A percentile compares a stretch with the other conserved stretches of the same genome.
Conservation (phyloP, 2,888 invertebrate species). For the Aricia artaxerxes region DNA sequence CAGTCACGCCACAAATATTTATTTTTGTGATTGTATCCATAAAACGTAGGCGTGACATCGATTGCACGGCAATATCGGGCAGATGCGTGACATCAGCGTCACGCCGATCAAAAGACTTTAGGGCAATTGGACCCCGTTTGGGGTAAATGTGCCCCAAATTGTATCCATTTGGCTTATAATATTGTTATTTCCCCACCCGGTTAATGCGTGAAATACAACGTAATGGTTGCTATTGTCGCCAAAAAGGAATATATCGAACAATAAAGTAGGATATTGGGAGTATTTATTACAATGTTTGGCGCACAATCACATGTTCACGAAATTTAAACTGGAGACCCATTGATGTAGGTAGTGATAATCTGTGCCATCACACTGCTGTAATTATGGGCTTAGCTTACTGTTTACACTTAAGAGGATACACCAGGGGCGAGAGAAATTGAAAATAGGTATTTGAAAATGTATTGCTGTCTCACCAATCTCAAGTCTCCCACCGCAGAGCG, state of each 20-base stretch:
- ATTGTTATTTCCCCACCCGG: conserved; percentile 33
- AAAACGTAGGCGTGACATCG: conserved; percentile 55
- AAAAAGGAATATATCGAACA: conserved; percentile 2
- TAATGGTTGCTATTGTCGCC: conserved; percentile 33
- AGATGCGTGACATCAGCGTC: conserved; percentile 51
- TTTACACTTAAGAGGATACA: too few species aligned
- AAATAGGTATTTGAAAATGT: too few species aligned
- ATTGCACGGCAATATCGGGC: conserved; percentile 49
- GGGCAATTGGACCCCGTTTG: conserved; percentile 35
- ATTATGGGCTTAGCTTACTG: too few species aligned
- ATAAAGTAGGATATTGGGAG: not conserved
- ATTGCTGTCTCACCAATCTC: too few species aligned
- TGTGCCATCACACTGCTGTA: not conserved
- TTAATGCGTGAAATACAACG: conserved; percentile 35
- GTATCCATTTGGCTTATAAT: conserved; percentile 1
- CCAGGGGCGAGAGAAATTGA: too few species aligned
- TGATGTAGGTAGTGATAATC: not conserved
- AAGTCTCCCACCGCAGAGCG: too few species aligned
- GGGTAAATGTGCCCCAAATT: conserved; percentile 9
- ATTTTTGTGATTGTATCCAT: conserved; percentile 33
- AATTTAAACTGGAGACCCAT: not conserved
- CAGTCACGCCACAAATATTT: conserved; percentile 22
- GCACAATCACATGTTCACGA: not conserved
- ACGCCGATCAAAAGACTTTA: conserved; percentile 41
- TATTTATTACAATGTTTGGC: conserved; percentile 11